phyloP scores from a whole-genome alignment of 2,113 vertebrate genomes.

The Corythoichthys haematopterus region DNA sequence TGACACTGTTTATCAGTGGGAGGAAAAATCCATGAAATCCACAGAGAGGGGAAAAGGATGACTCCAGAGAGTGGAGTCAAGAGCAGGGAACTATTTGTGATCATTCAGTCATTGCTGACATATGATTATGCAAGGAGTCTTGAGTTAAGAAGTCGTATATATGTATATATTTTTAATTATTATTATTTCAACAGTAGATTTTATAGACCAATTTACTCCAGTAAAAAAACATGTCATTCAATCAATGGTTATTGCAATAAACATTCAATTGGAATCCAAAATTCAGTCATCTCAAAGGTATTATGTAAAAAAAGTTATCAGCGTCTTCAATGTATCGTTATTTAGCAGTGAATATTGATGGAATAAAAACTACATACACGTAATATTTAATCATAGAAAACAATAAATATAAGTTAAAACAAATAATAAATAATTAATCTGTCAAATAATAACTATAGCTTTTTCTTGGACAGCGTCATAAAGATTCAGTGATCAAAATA shows the following conservation, averaged over 20 bases:
- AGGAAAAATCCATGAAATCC: constrained; percentile 12
- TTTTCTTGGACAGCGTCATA: too few relatives aligned
- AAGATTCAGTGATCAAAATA: too few relatives aligned
- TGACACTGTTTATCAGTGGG: constrained; percentile 31
- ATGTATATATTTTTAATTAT: not conserved
- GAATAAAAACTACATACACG: not conserved
- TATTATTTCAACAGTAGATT: too few relatives aligned
- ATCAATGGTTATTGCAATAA: not conserved
- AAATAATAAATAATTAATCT: not conserved
- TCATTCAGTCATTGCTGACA: not conserved
- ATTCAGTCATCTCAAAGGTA: not conserved
- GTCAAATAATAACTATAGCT: too few relatives aligned
- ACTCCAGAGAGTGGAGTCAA: not conserved
- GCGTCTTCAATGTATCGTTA: not conserved
- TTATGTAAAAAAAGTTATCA: not conserved
- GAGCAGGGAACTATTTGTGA: not conserved
- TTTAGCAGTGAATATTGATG: not conserved
- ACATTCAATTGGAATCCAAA: not conserved
- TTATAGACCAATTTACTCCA: not conserved
- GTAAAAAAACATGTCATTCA: not conserved
- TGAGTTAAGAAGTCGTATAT: not conserved
- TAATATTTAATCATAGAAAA: not conserved
- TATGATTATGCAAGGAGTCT: not conserved
- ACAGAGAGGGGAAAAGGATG: constrained; percentile 23
- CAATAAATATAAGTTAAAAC: not conserved